These are phyloP conservation scores for Limnothrissa miodon DNA, from an alignment of 2,113 vertebrate genomes.

Conservation along the genomic window DNA sequence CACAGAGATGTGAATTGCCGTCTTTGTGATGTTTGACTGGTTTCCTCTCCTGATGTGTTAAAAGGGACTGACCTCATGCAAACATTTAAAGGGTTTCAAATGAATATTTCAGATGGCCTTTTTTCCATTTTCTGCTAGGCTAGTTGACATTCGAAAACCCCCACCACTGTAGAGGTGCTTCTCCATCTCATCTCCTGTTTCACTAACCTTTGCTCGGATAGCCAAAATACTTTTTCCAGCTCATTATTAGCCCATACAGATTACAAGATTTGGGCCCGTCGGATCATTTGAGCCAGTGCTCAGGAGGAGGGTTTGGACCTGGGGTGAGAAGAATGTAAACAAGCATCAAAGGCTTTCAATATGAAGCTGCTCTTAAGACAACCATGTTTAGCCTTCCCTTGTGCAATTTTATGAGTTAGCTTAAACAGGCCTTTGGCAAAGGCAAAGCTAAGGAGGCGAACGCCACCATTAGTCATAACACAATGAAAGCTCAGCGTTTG, in stretches of 20 bases:
- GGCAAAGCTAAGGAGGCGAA: neutral
- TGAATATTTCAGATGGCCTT: conserved; percentile 56
- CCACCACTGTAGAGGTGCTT: neutral
- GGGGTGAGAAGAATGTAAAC: neutral
- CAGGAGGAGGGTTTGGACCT: neutral
- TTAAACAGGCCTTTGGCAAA: neutral
- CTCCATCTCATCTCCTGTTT: neutral
- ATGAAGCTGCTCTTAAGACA: neutral
- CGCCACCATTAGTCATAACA: neutral
- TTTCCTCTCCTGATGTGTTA: conserved; percentile 14
- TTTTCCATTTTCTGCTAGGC: conserved; percentile 50
- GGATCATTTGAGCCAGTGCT: neutral
- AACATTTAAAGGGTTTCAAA: conserved; percentile 42
- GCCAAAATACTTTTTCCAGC: neutral
- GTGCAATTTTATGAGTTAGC: neutral
- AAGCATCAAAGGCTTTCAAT: neutral
- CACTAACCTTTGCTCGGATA: neutral
- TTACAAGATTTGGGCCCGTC: neutral
- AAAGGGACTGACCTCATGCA: conserved; percentile 39
- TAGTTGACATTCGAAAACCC: conserved; percentile 23
- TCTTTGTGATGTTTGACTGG: conserved; percentile 16
- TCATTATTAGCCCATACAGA: neutral
- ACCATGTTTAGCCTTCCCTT: neutral
- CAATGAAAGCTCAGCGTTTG: neutral
- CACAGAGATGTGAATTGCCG: neutral